These are phyloP conservation scores for Heteronetta atricapilla DNA, from an alignment of 2,113 vertebrate species.

Conservation along the genomic window DNA sequence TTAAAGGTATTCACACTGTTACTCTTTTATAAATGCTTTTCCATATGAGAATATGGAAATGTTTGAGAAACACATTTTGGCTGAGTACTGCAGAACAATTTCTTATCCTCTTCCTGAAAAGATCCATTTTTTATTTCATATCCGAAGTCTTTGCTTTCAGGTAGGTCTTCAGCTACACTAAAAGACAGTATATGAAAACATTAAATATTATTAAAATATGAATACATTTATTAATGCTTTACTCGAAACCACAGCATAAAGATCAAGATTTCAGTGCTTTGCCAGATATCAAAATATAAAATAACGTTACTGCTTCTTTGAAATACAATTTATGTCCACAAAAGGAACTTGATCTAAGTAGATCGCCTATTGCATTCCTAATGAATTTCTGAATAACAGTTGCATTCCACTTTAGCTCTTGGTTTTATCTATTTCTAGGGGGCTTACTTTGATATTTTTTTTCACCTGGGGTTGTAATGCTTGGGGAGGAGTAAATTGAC, in stretches of 20 bases:
- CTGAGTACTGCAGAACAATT: neutral
- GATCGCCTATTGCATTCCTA: neutral
- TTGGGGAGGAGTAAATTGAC: conserved; percentile 53
- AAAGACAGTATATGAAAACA: neutral
- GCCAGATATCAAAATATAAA: neutral
- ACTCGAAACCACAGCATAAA: neutral
- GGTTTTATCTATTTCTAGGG: conserved; percentile 30
- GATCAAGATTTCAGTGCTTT: neutral
- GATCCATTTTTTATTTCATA: neutral
- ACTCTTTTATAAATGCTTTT: neutral
- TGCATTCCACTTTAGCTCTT: neutral
- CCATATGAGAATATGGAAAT: neutral
- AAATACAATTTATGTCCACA: neutral
- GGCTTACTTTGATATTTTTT: conserved; percentile 26
- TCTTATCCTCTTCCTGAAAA: neutral
- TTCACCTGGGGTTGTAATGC: conserved; percentile 28
- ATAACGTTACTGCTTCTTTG: neutral
- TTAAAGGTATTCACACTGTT: neutral
- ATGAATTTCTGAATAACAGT: neutral
- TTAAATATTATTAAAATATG: neutral
- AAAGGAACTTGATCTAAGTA: neutral
- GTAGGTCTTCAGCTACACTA: neutral
- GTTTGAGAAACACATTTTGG: neutral
- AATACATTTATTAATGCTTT: neutral
- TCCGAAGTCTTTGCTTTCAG: neutral